Percentiles rank a stretch among this genome's conserved stretches.
phyloP scores from a whole-genome alignment of 23 tunicate genomes.

The Styela clava region DNA sequence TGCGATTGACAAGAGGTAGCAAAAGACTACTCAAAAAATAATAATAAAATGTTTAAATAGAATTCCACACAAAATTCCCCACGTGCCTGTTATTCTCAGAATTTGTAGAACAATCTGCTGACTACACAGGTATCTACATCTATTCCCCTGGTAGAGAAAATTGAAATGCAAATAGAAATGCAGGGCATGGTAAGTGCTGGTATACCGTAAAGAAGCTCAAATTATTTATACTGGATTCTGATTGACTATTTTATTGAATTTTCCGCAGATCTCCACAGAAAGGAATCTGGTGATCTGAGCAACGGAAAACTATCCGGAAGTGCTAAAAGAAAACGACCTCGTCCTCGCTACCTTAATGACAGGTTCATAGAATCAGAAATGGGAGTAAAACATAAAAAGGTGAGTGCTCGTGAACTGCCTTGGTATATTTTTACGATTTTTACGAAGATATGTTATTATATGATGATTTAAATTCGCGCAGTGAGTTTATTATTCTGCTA shows the following conservation, averaged over 20 bases:
- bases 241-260: background rate
- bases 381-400: background rate
- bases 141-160: background rate
- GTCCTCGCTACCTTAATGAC: slow-evolving; percentile 68
- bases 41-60: too few relatives aligned
- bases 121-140: too few relatives aligned
- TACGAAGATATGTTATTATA: too few relatives aligned
- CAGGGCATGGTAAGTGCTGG: background rate
- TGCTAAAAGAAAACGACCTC: slow-evolving; percentile 58
- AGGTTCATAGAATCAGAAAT: slow-evolving; percentile 1
- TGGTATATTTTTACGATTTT: too few relatives aligned
- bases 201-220: background rate
- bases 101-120: too few relatives aligned
- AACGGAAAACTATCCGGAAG: slow-evolving; percentile 59
- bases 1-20: too few relatives aligned
- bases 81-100: too few relatives aligned
- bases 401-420: too few relatives aligned
- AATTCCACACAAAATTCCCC: too few relatives aligned
- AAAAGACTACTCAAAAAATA: too few relatives aligned
- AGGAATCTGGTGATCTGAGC: background rate
- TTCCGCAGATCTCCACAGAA: background rate
- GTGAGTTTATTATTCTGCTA: too few relatives aligned
- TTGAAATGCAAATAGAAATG: background rate
- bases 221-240: background rate
- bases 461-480: too few relatives aligned